phyloP scores from a whole-genome alignment of 2,888 invertebrate genomes.

The Lithosia quadra region DNA sequence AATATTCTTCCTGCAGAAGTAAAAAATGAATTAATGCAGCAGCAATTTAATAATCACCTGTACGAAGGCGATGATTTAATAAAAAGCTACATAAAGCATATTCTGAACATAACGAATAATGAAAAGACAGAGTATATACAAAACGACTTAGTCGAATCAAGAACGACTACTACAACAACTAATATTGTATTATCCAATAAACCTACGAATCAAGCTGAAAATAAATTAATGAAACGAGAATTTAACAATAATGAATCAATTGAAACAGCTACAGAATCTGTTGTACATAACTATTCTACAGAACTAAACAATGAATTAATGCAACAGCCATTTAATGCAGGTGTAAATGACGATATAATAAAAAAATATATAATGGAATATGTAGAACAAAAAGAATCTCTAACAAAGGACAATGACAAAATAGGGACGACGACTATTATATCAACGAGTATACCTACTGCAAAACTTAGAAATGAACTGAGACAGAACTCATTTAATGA shows the following conservation, averaged over 20 bases:
- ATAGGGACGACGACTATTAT: background rate
- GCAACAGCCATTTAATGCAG: background rate
- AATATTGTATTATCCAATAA: background rate
- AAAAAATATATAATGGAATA: background rate
- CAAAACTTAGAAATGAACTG: background rate
- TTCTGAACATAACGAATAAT: background rate
- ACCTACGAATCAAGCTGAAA: background rate
- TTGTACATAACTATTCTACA: background rate
- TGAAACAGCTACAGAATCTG: background rate
- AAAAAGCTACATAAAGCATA: background rate
- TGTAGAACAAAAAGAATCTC: background rate
- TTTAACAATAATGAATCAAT: background rate
- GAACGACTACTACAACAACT: background rate
- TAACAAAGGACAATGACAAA: too few relatives aligned
- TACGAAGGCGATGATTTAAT: background rate
- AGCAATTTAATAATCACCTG: background rate
- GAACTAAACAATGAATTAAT: background rate
- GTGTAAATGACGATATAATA: background rate
- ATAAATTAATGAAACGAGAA: background rate
- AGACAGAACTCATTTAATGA: background rate
- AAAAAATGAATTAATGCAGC: background rate
- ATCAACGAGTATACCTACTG: background rate
- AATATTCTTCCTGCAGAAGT: background rate
- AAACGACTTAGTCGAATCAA: background rate
- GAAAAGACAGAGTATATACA: background rate